phyloP scores from a whole-genome alignment of 2,113 vertebrate genomes.

The Hypocryptadius cinnamomeus region DNA sequence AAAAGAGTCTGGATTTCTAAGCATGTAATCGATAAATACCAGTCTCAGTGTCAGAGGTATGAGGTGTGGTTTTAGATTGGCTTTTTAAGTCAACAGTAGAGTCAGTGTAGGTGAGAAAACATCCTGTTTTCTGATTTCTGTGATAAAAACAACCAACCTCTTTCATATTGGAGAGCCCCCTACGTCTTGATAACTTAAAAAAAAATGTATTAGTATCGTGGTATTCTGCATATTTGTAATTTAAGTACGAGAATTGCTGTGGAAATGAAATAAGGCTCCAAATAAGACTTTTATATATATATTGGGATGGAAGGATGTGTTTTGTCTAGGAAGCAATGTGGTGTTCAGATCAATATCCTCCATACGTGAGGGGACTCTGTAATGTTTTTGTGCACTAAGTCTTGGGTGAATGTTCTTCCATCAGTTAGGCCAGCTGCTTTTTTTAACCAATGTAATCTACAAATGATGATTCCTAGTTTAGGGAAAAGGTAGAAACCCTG shows the following conservation, averaged over 20 bases:
- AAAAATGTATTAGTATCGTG: not conserved
- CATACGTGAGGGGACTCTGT: not conserved
- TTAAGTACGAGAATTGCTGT: not conserved
- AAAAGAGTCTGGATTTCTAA: not conserved
- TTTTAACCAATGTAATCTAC: not conserved
- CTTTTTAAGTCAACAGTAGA: not conserved
- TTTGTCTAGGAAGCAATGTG: not conserved
- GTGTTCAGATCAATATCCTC: not conserved
- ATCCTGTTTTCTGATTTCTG: not conserved
- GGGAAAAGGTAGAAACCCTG: not conserved
- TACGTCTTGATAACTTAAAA: not conserved
- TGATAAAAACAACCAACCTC: not conserved
- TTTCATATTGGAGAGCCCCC: not conserved
- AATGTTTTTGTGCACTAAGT: not conserved
- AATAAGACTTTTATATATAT: not conserved
- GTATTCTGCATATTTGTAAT: not conserved
- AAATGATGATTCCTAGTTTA: not conserved
- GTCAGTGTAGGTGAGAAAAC: not conserved
- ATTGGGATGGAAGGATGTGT: not conserved
- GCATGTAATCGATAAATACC: not conserved
- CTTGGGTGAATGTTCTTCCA: not conserved
- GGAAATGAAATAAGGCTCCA: not conserved
- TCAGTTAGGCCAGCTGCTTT: not conserved
- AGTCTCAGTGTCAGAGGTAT: not conserved
- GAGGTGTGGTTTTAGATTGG: not conserved